Conservation (phyloP, 2,113 vertebrate genomes). For the Cottus gobio region DNA sequence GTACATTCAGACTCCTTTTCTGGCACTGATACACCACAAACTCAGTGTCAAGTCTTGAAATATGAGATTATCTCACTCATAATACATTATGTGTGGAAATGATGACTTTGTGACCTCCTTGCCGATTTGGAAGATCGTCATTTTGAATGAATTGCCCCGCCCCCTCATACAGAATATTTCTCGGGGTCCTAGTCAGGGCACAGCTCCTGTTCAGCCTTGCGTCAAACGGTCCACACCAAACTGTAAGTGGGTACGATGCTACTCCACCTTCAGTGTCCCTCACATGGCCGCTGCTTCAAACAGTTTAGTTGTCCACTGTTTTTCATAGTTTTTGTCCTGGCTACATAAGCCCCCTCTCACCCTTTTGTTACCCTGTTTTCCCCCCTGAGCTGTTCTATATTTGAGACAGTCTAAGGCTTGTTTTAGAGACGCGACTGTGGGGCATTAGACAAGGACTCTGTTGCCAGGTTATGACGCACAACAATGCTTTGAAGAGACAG, state of each 20-base stretch:
- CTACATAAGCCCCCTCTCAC: slow-evolving; percentile 14
- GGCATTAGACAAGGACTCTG: slow-evolving; percentile 73
- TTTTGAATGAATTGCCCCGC: no score
- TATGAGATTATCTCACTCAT: not conserved
- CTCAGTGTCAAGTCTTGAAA: not conserved
- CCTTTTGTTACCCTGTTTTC: slow-evolving; percentile 28
- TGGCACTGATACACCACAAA: slow-evolving; percentile 30
- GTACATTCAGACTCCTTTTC: slow-evolving; percentile 9
- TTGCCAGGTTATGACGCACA: slow-evolving; percentile 76
- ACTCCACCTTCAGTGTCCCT: not conserved
- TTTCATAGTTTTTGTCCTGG: not conserved
- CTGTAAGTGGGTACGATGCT: not conserved
- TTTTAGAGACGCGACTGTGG: slow-evolving; percentile 72
- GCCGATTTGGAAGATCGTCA: not conserved
- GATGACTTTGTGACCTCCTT: slow-evolving; percentile 6
- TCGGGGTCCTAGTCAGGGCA: not conserved
- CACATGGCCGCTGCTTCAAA: not conserved
- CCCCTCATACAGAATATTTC: not conserved
- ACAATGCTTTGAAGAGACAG: slow-evolving; percentile 76
- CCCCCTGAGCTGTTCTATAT: slow-evolving; percentile 52
- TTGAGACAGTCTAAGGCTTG: slow-evolving; percentile 51
- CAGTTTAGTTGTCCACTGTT: not conserved
- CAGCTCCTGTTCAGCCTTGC: not conserved
- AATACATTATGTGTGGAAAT: not conserved
- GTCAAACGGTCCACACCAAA: not conserved